Evolutionary conservation across 2,113 vertebrate genomes (phyloP).

Genomic region (Phaethornis superciliosus): DNA sequence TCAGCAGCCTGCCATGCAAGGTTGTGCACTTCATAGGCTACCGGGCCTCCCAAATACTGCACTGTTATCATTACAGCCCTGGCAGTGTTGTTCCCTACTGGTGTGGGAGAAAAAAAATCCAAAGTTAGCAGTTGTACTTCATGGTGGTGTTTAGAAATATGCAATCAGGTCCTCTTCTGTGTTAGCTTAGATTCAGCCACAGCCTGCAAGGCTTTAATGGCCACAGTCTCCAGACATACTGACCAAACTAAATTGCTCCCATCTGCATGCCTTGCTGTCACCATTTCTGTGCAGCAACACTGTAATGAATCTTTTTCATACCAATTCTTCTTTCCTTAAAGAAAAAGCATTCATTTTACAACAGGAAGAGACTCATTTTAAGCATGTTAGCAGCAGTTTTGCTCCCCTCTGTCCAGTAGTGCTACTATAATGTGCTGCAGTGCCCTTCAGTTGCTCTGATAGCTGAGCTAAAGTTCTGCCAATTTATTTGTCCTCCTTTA

Average conservation of each 20-base stretch:
- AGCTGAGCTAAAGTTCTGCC: slow-evolving; percentile 24
- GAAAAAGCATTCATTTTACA: slow-evolving; percentile 15
- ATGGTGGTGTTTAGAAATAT: neutral
- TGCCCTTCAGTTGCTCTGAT: neutral
- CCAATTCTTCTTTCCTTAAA: slow-evolving; percentile 13
- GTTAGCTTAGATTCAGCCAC: neutral
- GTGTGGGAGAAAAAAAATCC: neutral
- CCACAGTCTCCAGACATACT: neutral
- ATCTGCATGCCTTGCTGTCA: neutral
- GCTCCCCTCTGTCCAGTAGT: neutral
- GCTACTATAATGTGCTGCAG: slow-evolving; percentile 2
- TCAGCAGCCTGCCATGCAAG: slow-evolving; percentile 39
- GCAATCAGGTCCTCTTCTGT: neutral
- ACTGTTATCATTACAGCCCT: slow-evolving; percentile 1
- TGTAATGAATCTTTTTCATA: slow-evolving; percentile 8
- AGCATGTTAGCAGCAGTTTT: neutral
- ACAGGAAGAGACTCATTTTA: slow-evolving; percentile 20
- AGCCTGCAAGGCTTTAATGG: neutral
- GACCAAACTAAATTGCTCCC: neutral
- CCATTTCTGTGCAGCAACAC: neutral
- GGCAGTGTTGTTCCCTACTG: neutral
- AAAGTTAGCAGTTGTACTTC: neutral
- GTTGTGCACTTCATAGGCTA: slow-evolving; percentile 37
- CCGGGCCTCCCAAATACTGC: slow-evolving; percentile 13
- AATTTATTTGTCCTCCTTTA: slow-evolving; percentile 19